Evolutionary conservation across 2,113 vertebrate species (phyloP).

Genomic region (Polypterus bichir): DNA sequence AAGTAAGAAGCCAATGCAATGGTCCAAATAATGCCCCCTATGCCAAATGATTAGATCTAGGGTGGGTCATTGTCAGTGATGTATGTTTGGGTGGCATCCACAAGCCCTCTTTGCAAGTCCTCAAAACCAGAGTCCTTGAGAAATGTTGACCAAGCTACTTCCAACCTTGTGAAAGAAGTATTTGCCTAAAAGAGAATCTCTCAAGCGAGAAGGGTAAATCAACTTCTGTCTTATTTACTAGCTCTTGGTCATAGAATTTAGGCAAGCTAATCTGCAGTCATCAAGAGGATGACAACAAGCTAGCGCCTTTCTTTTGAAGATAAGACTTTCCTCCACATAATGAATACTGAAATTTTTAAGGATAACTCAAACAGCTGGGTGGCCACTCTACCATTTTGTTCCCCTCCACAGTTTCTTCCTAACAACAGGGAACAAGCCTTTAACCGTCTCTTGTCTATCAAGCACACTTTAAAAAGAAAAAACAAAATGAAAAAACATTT

Average conservation of each 20-base stretch:
- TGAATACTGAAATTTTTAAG: background rate
- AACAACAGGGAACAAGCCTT: background rate
- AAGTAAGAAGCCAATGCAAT: background rate
- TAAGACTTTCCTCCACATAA: background rate
- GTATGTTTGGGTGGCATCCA: background rate
- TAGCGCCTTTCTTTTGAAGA: background rate
- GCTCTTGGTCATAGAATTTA: background rate
- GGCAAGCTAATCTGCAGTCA: background rate
- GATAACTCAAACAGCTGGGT: background rate
- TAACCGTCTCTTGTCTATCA: background rate
- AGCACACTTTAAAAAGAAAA: background rate
- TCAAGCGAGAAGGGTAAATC: background rate
- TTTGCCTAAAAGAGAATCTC: background rate
- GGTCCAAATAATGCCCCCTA: background rate
- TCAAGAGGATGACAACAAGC: background rate
- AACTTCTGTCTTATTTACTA: background rate
- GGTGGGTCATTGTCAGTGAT: background rate
- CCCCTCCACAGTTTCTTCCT: background rate
- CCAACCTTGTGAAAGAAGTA: background rate
- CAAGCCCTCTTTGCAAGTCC: background rate
- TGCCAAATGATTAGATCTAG: background rate
- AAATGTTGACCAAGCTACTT: background rate
- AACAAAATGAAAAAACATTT: background rate
- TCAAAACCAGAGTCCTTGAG: background rate
- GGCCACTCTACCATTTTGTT: background rate